Evolutionary conservation across 2,888 invertebrate species (phyloP), one percentile per base, ranked within the genome.

Genomic region (Parnassius apollo): DNA sequence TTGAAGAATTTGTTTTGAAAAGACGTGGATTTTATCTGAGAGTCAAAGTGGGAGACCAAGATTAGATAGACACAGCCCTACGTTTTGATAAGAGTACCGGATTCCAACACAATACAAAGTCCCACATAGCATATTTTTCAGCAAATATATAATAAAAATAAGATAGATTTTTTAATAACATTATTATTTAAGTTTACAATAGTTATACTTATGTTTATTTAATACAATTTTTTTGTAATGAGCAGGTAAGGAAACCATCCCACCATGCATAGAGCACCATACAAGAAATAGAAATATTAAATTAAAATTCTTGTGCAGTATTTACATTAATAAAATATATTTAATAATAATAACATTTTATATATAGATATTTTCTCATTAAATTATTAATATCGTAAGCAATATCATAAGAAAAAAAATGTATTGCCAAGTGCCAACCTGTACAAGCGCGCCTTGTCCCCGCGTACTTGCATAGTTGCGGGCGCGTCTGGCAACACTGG

Each of bases 31-130:
- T 80, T 83, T 82, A 85, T 85, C 84, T 78, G 72, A 71, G 72
- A 79, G 72, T 70, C 78, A 80, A 77, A 83, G 80, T 83, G 78
- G 77, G 78, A 82, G 77, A 80, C 77, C 74, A 77, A 83, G 88
- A 90, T 89, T 82, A 89, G 89, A 89, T 90, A 87, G 76, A 71
- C 77, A 75, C 82, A 82, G 82, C 88, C 88, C 88, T 88, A 83
- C 77, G 73, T 67, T 68, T 63, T 80, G 88, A 88, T 89, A 89
- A 86, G 75, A 72, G 70, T 73, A 71, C 75, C 73, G 82, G 80
- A 86, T 85, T 85, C 83, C 81, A 78, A 72, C 75, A 75, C 75
- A 67, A 77, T 76, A 61, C 58, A 51, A 81, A 80, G 82, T 78
- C 77, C 77, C 69, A 76, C 71, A 58, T 53, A 48, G 49, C 48